Conservation (phyloP, 2,113 vertebrate genomes). For the Python bivittatus region DNA sequence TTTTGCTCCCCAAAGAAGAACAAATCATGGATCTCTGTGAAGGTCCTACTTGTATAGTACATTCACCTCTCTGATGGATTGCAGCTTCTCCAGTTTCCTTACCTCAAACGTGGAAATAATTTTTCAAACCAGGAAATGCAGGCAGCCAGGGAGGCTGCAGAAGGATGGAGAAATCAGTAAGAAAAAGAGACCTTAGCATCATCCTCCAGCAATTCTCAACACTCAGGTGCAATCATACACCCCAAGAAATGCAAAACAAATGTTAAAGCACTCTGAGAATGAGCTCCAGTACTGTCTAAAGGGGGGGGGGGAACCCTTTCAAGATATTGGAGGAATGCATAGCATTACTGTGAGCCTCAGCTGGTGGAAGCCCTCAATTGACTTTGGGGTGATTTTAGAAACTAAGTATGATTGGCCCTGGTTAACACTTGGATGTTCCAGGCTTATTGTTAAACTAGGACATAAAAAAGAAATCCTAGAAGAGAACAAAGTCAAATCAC, state of each 20-base stretch:
- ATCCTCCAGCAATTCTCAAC: neutral
- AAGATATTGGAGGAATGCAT: neutral
- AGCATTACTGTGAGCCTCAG: neutral
- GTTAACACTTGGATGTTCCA: neutral
- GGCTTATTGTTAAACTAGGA: neutral
- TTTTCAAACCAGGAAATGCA: neutral
- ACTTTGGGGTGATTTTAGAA: neutral
- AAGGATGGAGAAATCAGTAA: neutral
- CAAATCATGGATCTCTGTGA: neutral
- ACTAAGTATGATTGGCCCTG: neutral
- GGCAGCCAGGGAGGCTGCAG: neutral
- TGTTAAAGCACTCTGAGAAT: neutral
- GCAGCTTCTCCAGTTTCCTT: neutral
- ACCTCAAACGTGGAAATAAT: neutral
- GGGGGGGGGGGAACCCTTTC: neutral
- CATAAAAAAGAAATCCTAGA: neutral
- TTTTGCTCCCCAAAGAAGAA: neutral
- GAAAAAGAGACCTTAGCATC: neutral
- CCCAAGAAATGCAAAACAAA: neutral
- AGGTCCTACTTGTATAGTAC: neutral
- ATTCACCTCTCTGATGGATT: neutral
- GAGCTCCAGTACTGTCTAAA: neutral
- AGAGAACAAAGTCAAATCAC: neutral
- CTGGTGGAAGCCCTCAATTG: neutral
- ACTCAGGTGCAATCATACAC: neutral